Conservation (phyloP, 2,797 vertebrate genomes). For the Gadopsis bispinosus region DNA sequence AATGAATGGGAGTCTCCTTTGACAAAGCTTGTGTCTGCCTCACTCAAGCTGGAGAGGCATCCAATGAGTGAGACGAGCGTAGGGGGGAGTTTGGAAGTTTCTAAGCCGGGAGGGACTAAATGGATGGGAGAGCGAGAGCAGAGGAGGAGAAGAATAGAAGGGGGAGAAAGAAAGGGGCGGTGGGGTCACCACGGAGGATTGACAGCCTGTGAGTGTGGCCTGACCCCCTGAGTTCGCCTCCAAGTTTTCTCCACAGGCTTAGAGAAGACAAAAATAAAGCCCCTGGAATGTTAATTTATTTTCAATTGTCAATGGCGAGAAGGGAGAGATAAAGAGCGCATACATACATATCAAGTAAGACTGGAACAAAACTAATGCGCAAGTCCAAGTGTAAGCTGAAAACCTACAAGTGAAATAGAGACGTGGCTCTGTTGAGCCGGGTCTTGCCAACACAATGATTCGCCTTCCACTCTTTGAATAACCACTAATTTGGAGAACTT, state of each 20-base stretch:
- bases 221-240: slow-evolving; percentile 84
- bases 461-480: slow-evolving; percentile 70
- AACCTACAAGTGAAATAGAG: slow-evolving; percentile 75
- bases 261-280: slow-evolving; percentile 84
- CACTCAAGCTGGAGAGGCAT: slow-evolving; percentile 82
- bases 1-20: slow-evolving; percentile 79
- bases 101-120: slow-evolving; percentile 74
- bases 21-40: slow-evolving; percentile 83
- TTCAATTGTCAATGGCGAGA: slow-evolving; percentile 82
- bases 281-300: slow-evolving; percentile 89
- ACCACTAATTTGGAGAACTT: slow-evolving; percentile 77
- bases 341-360: slow-evolving; percentile 86
- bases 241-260: slow-evolving; percentile 83
- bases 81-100: slow-evolving; percentile 61
- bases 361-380: slow-evolving; percentile 77
- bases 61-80: slow-evolving; percentile 69
- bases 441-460: slow-evolving; percentile 73
- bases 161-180: slow-evolving; percentile 77
- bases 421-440: slow-evolving; percentile 59
- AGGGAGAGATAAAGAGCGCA: slow-evolving; percentile 81
- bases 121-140: slow-evolving; percentile 72
- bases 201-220: slow-evolving; percentile 85
- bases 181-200: slow-evolving; percentile 82
- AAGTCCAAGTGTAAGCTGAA: slow-evolving; percentile 75
- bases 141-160: slow-evolving; percentile 79